Conservation (phyloP, 2,797 vertebrate species). For the Micrastur ruficollis region DNA sequence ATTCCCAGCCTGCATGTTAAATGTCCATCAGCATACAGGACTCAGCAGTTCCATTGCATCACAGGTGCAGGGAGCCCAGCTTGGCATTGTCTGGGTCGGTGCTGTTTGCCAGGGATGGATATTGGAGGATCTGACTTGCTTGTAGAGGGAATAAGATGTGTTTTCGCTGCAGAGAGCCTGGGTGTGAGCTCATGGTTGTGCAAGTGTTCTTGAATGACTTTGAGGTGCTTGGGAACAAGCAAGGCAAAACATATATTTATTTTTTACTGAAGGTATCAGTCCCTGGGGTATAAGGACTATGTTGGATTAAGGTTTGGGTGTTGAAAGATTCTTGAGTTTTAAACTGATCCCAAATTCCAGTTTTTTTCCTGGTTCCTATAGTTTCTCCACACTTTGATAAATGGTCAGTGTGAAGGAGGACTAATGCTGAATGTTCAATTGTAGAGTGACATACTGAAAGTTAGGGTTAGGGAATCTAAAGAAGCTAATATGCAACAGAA, state of each 20-base stretch:
- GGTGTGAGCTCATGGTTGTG: neutral
- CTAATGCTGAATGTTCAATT: neutral
- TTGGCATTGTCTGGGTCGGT: rapidly evolving
- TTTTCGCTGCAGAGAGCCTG: neutral
- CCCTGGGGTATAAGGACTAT: neutral
- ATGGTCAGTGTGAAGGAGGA: neutral
- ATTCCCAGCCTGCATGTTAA: neutral
- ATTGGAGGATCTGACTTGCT: neutral
- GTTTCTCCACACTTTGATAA: neutral
- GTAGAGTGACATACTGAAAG: neutral
- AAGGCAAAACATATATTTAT: neutral
- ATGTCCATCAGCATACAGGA: too few relatives aligned
- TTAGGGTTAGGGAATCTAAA: neutral
- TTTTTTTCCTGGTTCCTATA: neutral
- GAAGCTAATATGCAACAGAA: neutral
- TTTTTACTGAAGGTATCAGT: neutral
- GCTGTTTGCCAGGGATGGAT: neutral
- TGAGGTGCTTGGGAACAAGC: neutral
- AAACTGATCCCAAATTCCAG: neutral
- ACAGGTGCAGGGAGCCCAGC: neutral
- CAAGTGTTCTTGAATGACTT: neutral
- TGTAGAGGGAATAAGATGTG: neutral
- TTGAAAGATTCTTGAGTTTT: neutral
- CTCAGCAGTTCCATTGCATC: neutral
- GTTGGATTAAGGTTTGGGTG: neutral